These are phyloP conservation scores for Acanthochromis polyacanthus DNA, from an alignment of 2,113 vertebrate genomes.

Conservation along the genomic window DNA sequence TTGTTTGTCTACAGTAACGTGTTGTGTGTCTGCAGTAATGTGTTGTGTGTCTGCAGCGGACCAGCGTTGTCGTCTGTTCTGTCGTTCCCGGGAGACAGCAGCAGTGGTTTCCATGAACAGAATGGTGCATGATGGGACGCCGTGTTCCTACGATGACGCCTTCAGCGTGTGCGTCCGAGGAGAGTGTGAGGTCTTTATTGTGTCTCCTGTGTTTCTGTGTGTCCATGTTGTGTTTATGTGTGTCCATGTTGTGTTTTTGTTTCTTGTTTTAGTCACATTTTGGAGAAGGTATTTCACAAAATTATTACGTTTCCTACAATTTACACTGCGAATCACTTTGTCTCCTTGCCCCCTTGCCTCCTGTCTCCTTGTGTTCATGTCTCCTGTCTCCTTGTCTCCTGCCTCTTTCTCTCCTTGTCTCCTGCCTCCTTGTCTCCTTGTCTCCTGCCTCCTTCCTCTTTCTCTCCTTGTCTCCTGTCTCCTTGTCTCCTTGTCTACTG, in stretches of 20 bases:
- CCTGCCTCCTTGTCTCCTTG: too few species aligned
- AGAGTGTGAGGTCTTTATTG: conserved; percentile 91
- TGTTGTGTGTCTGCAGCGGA: conserved; percentile 83
- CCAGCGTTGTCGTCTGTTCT: conserved; percentile 92
- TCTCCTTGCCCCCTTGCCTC: too few species aligned
- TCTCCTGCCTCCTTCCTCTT: too few species aligned
- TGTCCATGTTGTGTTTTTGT: too few species aligned
- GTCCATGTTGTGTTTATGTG: not conserved
- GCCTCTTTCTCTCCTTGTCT: too few species aligned
- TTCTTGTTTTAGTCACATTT: not conserved
- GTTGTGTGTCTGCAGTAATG: too few species aligned
- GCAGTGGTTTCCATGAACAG: conserved; percentile 93
- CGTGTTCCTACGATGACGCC: conserved; percentile 93
- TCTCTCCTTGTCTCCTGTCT: not conserved
- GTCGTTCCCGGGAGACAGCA: conserved; percentile 89
- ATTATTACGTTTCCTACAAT: too few species aligned
- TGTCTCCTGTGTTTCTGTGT: conserved; percentile 8
- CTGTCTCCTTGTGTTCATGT: too few species aligned
- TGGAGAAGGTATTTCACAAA: too few species aligned
- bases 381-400: too few species aligned
- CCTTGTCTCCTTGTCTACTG: not conserved
- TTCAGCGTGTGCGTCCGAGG: conserved; percentile 95
- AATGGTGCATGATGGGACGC: conserved; percentile 95
- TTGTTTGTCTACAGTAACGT: not conserved
- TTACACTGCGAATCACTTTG: too few species aligned